Conservation (phyloP, 2,888 invertebrate genomes). For the Mechanitis mazaeus region DNA sequence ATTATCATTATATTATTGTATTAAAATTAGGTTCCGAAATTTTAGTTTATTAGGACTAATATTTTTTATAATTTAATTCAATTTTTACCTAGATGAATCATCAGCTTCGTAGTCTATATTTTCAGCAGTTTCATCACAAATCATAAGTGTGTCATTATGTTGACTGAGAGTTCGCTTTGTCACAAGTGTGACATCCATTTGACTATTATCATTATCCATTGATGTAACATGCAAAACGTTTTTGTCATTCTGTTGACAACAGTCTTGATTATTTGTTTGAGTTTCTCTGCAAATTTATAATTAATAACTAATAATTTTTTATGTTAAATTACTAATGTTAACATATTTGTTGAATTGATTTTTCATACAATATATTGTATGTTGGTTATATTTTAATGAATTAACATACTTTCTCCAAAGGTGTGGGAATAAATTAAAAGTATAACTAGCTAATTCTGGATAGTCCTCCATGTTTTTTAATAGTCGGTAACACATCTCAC, state of each 20-base stretch:
- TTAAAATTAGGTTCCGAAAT: no score
- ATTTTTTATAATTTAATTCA: background rate
- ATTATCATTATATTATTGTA: no score
- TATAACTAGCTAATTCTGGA: conserved; percentile 47
- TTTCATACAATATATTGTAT: background rate
- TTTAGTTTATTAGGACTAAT: no score
- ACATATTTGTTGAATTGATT: background rate
- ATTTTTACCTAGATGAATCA: conserved; percentile 42
- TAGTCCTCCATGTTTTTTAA: conserved; percentile 35
- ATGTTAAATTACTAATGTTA: background rate
- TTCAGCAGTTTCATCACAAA: conserved; percentile 20
- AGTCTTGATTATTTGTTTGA: background rate
- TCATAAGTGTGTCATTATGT: conserved; percentile 13
- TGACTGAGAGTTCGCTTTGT: background rate
- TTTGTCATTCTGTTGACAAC: conserved; percentile 11
- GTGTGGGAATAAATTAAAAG: conserved; percentile 58
- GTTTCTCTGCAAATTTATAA: background rate
- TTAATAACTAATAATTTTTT: background rate
- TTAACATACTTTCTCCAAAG: conserved; percentile 22
- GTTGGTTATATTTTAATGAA: background rate
- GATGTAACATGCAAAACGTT: conserved; percentile 18
- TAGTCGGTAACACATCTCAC: conserved; percentile 48
- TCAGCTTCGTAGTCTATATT: conserved; percentile 45
- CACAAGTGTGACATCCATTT: conserved; percentile 32
- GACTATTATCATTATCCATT: conserved; percentile 34